A percentile compares a stretch with the other conserved stretches of the same genome.
These are phyloP conservation scores for Gopherus flavomarginatus DNA, from an alignment of 2,113 vertebrate species.

Conservation along the genomic window DNA sequence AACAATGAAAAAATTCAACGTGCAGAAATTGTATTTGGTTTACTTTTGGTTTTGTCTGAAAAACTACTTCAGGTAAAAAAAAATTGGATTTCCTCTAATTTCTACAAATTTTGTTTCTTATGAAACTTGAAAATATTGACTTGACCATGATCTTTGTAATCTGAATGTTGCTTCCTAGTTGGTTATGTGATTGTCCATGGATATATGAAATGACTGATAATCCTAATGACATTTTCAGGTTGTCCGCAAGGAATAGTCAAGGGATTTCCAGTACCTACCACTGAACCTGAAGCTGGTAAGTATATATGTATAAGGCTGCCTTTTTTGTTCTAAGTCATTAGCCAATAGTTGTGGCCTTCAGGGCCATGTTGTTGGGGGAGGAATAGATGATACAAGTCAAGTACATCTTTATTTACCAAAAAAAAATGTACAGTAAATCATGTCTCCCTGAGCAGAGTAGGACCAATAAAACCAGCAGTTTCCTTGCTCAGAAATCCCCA, in stretches of 20 bases:
- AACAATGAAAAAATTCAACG: background rate
- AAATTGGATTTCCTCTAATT: background rate
- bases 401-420: too few relatives aligned
- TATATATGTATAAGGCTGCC: background rate
- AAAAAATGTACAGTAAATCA: too few relatives aligned
- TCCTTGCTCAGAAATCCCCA: background rate
- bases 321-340: too few relatives aligned
- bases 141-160: background rate
- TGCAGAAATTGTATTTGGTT: background rate
- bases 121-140: background rate
- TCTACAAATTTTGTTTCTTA: background rate
- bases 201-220: background rate
- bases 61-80: background rate
- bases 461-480: too few relatives aligned
- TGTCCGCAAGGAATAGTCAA: background rate
- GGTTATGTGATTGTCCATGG: background rate
- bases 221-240: background rate
- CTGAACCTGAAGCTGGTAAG: background rate
- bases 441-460: too few relatives aligned
- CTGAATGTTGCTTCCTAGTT: background rate
- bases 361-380: too few relatives aligned
- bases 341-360: too few relatives aligned
- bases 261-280: background rate
- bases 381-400: too few relatives aligned
- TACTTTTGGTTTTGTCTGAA: background rate